phyloP scores from a whole-genome alignment of 2,888 invertebrate genomes.

The Anticlea derivata region DNA sequence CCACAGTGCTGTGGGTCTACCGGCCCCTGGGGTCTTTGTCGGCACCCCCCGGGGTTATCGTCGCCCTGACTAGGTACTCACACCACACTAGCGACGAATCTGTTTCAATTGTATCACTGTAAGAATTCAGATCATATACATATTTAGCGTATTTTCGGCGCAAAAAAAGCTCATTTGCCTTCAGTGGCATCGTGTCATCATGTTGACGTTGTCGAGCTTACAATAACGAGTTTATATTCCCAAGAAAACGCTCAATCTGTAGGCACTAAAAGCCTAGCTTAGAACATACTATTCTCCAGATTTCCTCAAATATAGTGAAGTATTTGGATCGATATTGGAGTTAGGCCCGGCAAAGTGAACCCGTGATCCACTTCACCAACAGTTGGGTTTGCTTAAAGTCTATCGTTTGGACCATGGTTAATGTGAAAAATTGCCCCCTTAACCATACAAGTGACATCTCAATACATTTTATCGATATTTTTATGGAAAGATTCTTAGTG shows the following conservation, averaged over 20 bases:
- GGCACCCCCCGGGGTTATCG: conserved; percentile 67
- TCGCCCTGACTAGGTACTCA: conserved; percentile 35
- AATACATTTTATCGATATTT: conserved; percentile 28
- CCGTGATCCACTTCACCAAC: conserved; percentile 2
- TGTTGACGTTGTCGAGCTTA: too few relatives aligned
- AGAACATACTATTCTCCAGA: too few relatives aligned
- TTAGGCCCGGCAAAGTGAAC: too few relatives aligned
- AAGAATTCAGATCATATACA: too few relatives aligned
- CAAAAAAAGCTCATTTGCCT: too few relatives aligned
- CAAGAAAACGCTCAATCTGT: too few relatives aligned
- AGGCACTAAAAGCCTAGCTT: too few relatives aligned
- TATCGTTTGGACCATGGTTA: conserved; percentile 31
- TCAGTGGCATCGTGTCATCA: too few relatives aligned
- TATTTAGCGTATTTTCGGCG: too few relatives aligned
- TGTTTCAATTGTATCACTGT: neutral
- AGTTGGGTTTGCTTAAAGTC: neutral
- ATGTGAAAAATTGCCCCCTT: conserved; percentile 68
- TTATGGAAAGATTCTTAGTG: conserved; percentile 15
- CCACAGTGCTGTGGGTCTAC: conserved; percentile 59
- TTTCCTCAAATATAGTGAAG: too few relatives aligned
- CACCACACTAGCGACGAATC: conserved; percentile 7
- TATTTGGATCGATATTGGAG: too few relatives aligned
- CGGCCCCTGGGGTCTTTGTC: conserved; percentile 75
- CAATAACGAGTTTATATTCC: too few relatives aligned
- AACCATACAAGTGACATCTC: conserved; percentile 33